A percentile compares a stretch with the other conserved stretches of the same genome.
Evolutionary conservation across 2,797 vertebrate genomes (phyloP).

Genomic region (Lepus townsendii): DNA sequence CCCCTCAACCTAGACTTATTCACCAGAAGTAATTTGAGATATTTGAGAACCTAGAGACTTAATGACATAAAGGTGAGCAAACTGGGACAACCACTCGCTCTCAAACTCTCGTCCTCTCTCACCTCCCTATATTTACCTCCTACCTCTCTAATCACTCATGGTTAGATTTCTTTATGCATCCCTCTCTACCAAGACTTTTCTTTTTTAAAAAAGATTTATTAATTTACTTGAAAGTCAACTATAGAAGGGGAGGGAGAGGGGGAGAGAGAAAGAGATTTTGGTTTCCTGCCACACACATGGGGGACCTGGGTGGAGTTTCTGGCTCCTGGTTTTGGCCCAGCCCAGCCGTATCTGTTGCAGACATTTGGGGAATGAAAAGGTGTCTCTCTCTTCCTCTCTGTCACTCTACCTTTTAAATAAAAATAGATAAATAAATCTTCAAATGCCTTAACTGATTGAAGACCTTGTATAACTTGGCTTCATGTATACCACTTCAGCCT

Average conservation of each 20-base stretch:
- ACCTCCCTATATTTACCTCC: neutral
- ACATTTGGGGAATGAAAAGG: no score
- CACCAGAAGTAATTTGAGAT: slow-evolving; percentile 57
- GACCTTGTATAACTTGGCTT: neutral
- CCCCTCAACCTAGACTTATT: neutral
- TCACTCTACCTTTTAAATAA: neutral
- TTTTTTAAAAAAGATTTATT: no score
- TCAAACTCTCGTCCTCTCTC: slow-evolving; percentile 2
- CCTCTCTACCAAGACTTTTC: neutral
- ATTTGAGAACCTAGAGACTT: slow-evolving; percentile 34
- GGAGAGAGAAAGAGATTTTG: no score
- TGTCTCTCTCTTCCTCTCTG: no score
- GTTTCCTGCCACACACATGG: no score
- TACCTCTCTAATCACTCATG: neutral
- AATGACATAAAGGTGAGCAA: slow-evolving; percentile 27
- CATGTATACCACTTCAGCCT: neutral
- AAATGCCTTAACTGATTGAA: slow-evolving; percentile 9
- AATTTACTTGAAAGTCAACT: no score
- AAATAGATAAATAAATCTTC: neutral
- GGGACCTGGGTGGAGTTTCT: no score
- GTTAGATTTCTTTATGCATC: slow-evolving; percentile 5
- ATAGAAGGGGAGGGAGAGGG: no score
- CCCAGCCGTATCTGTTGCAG: no score
- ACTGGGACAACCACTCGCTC: neutral
- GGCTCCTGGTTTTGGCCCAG: no score